Base-by-base conservation (phyloP, 2,797 vertebrate species). In the Cottoperca gobio region DNA sequence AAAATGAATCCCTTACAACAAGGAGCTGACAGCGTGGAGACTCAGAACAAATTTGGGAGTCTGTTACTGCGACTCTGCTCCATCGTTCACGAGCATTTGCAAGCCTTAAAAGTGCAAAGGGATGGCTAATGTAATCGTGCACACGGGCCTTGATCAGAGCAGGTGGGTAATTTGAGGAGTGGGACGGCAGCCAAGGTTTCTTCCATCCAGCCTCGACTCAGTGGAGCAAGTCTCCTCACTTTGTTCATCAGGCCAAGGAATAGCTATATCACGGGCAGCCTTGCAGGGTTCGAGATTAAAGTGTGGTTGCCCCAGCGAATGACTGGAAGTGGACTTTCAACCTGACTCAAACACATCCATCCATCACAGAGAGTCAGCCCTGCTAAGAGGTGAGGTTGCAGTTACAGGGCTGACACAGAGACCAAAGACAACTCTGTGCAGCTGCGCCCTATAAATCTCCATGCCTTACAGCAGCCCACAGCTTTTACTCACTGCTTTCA, bases 401-500 rank as follows among this genome's bases (percentile, higher is more conserved):
- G 84, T 86, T 83, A 76, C 82, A 87, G 73, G 86, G 60, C 73
- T 71, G 82, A 82, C 82, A 88, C 78, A 24, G 69, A 84, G 82
- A 89, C 81, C 88, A 90, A 89, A 92, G 24, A 87, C 83, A 90
- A 88, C 85, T 92, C 93, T 92, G 63, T 89, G 93, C 89, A 95
- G 93, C 93, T 94, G 93, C 37, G 69, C 33, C 49, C 82, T 79
- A 94, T 95, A 94, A 95, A 95, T 96, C 94, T 94, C 83, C 24
- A 77, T 26, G 24, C 17, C 76, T 87, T 89, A 91, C 90, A 89
- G 78, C 80, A 78, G 76, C 86, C 81, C 69, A 76, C 31, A 87
- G 83, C 83, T 61, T 88, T 81, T 73, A 58, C 82, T 78, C 62
- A 50, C 58, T 63, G 55, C 42, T 78, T 89, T 76, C 28, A 35